Base-by-base conservation (phyloP, 1,140 invertebrate genomes). In the Scaptomyza montana region DNA sequence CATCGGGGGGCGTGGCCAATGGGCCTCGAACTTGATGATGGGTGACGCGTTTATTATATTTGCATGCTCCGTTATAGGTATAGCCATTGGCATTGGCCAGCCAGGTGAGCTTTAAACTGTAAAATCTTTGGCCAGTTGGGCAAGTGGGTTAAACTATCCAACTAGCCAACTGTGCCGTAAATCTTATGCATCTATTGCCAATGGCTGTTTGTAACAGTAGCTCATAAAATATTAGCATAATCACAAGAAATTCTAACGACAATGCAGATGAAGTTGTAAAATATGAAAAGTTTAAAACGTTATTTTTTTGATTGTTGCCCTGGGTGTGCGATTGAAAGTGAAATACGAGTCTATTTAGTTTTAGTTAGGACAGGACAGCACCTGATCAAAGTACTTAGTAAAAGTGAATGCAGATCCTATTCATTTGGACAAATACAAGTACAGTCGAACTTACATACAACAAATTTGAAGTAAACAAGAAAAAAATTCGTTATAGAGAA, bases 191-290 rank as follows among this genome's bases (percentile, higher is more conserved):
- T 28, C 30, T 43, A 72, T 61, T 67, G 75, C 79, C 62, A 57
- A 19, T 30, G 67, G 63, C 59, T 19, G 39, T 33, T 56, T 56
- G 80, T 85, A 80, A 74, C 81, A 86, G 81, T 85, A 86, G 79
- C 79, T 68, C 82, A 71, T 87, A 78, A 87, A 89, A 84, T 79
- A 73, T 87, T 82, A 89, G 66, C 79, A 77, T 89, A 89, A 89
- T 89, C 72, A 56, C 47, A n/a, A 36, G 30, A 65, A 67, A 82
- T 82, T 78, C 78, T 66, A 55, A 16, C 45, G 16, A 51, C 47
- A 64, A 21, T 39, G 19, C 21, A 57, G 61, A 89, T 87, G 33
- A 74, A 84, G 79, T 81, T 80, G 68, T 62, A 56, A 74, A 74
- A 59, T 57, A 28, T 41, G 28, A 57, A 51, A 60, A 55, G 43